Percentiles rank a stretch among this genome's conserved stretches.
phyloP scores from a whole-genome alignment of 2,797 vertebrate species.

The Danio jaintianensis region DNA sequence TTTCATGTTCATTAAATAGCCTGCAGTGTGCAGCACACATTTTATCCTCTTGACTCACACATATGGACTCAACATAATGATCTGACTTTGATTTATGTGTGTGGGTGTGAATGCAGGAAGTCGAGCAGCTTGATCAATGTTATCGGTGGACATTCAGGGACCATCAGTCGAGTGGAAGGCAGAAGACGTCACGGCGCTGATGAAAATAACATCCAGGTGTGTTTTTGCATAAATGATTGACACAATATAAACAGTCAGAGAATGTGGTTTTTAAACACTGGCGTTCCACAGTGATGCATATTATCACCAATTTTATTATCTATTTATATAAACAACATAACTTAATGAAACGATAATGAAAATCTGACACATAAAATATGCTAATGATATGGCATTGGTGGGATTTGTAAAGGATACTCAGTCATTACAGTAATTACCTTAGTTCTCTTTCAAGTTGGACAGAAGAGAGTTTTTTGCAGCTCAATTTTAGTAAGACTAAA shows the following conservation, averaged over 20 bases:
- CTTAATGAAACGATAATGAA: not conserved
- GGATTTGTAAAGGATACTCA: too few relatives aligned
- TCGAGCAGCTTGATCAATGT: constrained; percentile 77
- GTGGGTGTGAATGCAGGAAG: constrained; percentile 72
- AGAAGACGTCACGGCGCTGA: constrained; percentile 74
- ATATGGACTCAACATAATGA: constrained; percentile 12
- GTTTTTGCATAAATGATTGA: constrained; percentile 16
- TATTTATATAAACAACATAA: constrained; percentile 9
- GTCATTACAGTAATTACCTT: too few relatives aligned
- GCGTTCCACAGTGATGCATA: not conserved
- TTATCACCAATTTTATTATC: not conserved
- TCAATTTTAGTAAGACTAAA: too few relatives aligned
- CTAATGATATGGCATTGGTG: too few relatives aligned
- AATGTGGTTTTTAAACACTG: too few relatives aligned
- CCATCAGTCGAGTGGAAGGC: constrained; percentile 81
- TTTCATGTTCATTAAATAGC: constrained; percentile 8
- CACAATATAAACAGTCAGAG: not conserved
- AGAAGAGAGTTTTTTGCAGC: too few relatives aligned
- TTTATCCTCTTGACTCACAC: not conserved
- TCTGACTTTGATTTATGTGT: constrained; percentile 30
- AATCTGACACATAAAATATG: too few relatives aligned
- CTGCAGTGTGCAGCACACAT: constrained; percentile 16
- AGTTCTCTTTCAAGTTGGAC: too few relatives aligned
- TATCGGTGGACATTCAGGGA: constrained; percentile 77
- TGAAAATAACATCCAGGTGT: constrained; percentile 83